Evolutionary conservation across 2,113 vertebrate genomes (phyloP).

Genomic region (Tupaia tana): DNA sequence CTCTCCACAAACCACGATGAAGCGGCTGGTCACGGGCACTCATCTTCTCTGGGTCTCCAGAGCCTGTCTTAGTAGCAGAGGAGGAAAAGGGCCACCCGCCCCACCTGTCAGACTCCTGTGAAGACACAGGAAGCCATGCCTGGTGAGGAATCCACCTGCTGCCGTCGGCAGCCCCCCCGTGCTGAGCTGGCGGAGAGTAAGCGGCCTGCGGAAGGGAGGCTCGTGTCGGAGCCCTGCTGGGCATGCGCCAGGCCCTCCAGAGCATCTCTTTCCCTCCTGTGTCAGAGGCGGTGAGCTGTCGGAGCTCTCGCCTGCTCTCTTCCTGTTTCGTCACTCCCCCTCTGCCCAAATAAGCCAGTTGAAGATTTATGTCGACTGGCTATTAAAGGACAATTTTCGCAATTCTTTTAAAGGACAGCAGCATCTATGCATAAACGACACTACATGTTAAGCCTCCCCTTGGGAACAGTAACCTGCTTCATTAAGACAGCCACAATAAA

Average conservation of each 20-base stretch:
- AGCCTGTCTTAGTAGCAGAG: not conserved
- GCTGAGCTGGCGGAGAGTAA: not conserved
- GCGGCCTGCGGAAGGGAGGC: not conserved
- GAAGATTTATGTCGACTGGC: slow-evolving; percentile 65
- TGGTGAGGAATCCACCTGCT: not conserved
- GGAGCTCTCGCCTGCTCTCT: not conserved
- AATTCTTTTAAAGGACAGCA: slow-evolving; percentile 78
- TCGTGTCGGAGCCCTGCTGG: not conserved
- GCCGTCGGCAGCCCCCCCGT: not conserved
- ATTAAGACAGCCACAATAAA: slow-evolving; percentile 82
- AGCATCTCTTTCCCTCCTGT: not conserved
- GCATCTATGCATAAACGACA: slow-evolving; percentile 72
- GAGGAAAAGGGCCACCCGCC: not conserved
- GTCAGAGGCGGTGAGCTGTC: not conserved
- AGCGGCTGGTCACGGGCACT: not conserved
- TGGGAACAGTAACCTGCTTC: slow-evolving; percentile 81
- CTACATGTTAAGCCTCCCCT: slow-evolving; percentile 72
- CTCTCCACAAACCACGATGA: not conserved
- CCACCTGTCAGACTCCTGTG: not conserved
- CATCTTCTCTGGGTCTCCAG: not conserved
- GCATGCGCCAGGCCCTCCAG: not conserved
- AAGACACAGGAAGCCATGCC: not conserved
- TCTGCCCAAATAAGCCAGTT: slow-evolving; percentile 23
- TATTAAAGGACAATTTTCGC: slow-evolving; percentile 76
- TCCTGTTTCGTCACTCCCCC: not conserved